A percentile compares a stretch with the other conserved stretches of the same genome.
Evolutionary conservation across 2,888 invertebrate species (phyloP).

Genomic region (Tetramorium bicarinatum): DNA sequence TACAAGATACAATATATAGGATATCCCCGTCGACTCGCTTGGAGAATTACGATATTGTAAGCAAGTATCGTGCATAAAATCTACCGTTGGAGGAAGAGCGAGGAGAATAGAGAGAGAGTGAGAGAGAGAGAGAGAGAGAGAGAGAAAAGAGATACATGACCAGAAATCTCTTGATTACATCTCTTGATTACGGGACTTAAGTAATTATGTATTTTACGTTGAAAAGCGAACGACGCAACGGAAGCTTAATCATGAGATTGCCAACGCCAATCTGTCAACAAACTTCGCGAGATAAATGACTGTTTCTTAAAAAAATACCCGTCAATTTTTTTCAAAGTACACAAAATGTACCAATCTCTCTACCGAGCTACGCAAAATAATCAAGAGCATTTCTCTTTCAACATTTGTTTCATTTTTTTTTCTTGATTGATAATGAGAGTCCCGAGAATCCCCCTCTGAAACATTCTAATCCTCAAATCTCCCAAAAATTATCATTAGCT

Average conservation of each 20-base stretch:
- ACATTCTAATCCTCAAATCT: not conserved
- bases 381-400: not conserved
- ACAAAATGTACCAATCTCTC: not conserved
- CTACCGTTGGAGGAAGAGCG: not conserved
- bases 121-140: too few relatives aligned
- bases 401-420: not conserved
- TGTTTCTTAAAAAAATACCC: not conserved
- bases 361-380: not conserved
- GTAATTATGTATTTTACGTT: not conserved
- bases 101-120: not conserved
- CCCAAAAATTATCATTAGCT: conserved; percentile 17
- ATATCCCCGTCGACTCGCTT: conserved; percentile 31
- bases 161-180: conserved; percentile 4
- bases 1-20: conserved; percentile 30
- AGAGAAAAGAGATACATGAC: not conserved
- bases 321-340: not conserved
- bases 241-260: not conserved
- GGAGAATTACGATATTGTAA: conserved; percentile 44
- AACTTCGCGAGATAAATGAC: not conserved
- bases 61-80: conserved; percentile 34
- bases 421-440: not conserved
- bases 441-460: not conserved
- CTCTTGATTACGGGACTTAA: not conserved
- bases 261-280: not conserved
- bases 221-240: not conserved